Conservation (phyloP, 2,797 vertebrate genomes). For the Scolopax rusticola region DNA sequence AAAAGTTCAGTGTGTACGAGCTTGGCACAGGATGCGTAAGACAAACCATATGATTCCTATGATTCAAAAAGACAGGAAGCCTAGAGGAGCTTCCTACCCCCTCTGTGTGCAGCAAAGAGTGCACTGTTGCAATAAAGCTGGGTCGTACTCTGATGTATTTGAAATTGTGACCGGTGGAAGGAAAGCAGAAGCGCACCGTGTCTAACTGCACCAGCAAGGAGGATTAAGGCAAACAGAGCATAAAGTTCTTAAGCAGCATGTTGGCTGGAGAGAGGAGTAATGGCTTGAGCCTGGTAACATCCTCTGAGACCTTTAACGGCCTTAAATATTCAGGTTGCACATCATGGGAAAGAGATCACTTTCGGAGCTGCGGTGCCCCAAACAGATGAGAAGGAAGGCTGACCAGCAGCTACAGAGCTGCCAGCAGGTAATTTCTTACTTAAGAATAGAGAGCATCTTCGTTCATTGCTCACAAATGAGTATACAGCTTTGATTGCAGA, state of each 20-base stretch:
- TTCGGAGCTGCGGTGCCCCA: background rate
- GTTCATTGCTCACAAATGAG: background rate
- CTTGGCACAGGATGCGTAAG: background rate
- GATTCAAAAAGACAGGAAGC: background rate
- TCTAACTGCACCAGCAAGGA: background rate
- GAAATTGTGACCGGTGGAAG: background rate
- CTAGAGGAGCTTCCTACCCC: background rate
- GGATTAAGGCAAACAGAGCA: constrained; percentile 57
- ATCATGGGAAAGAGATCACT: background rate
- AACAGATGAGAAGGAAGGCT: background rate
- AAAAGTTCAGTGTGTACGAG: background rate
- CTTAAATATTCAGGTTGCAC: constrained; percentile 7
- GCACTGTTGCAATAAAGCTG: fast-evolving
- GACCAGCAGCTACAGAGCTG: fast-evolving
- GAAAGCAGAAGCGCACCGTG: background rate
- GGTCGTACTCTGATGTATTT: background rate
- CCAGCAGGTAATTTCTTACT: background rate
- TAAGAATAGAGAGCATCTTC: background rate
- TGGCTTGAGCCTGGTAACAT: background rate
- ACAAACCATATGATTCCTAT: background rate
- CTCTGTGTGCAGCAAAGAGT: background rate
- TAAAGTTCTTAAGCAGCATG: constrained; percentile 51
- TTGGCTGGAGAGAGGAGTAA: constrained; percentile 23
- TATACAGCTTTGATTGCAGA: background rate
- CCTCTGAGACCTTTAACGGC: background rate